A percentile compares a stretch with the other conserved stretches of the same genome.
These are phyloP conservation scores for Salminus brasiliensis DNA, from an alignment of 2,113 vertebrate genomes.

Conservation along the genomic window DNA sequence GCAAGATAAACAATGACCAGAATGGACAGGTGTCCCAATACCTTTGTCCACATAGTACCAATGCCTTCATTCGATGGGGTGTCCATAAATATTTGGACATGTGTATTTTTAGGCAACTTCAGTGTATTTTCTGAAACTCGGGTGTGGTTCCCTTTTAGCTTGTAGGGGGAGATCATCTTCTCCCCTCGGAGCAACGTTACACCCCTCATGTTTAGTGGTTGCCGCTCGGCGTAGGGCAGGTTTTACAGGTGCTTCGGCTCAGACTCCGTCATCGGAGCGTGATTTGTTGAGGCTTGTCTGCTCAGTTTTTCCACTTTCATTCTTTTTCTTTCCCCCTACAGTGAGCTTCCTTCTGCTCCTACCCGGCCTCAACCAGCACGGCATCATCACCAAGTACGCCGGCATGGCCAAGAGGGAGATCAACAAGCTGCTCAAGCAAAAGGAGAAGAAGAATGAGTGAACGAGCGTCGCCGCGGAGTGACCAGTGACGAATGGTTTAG, in stretches of 20 bases:
- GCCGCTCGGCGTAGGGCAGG: neutral
- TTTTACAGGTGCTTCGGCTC: neutral
- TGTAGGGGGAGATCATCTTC: too few species aligned
- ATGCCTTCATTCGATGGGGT: too few species aligned
- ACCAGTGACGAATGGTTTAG: neutral
- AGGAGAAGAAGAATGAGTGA: slow-evolving; percentile 98
- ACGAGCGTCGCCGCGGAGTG: neutral
- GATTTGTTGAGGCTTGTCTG: neutral
- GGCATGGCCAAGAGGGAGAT: slow-evolving; percentile 95
- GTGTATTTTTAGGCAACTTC: too few species aligned
- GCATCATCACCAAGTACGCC: slow-evolving; percentile 90
- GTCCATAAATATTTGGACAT: too few species aligned
- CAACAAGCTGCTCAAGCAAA: slow-evolving; percentile 97
- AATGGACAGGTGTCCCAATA: too few species aligned
- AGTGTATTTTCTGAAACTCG: too few species aligned
- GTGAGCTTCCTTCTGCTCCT: slow-evolving; percentile 90
- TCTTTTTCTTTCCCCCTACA: slow-evolving; percentile 59
- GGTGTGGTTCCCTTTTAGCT: too few species aligned
- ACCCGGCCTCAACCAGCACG: slow-evolving; percentile 94
- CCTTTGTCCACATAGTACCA: too few species aligned
- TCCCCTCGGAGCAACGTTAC: neutral
- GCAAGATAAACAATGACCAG: too few species aligned
- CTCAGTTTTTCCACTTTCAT: neutral
- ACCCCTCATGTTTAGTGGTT: neutral
- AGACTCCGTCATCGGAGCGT: neutral